Evolutionary conservation across 1,140 invertebrate species (phyloP), one percentile per base, ranked within the genome.

Genomic region (Drosophila seguyi): DNA sequence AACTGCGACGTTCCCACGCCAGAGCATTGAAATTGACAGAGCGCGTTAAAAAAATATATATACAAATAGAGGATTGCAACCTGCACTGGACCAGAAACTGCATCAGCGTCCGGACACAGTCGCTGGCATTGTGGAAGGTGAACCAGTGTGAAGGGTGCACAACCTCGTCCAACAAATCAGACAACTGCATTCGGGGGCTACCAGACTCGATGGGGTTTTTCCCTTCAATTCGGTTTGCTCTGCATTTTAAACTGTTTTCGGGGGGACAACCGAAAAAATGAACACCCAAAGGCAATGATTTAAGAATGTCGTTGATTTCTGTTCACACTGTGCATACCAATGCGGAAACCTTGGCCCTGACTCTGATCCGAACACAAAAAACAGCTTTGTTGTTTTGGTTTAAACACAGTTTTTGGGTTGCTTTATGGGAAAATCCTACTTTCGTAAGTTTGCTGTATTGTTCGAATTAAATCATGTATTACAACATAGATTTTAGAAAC

Each of bases 331-430:
- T 48, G 78, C 78, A 81, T 81, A 77, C 73, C 36, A 81, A 80
- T 44, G 25, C 20, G 44, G 47, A 68, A 77, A 82, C 79, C 79
- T 82, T 81, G 79, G 79, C 79, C 79, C 79, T 82, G 79, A 81
- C 73, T 81, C 66, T 75, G 66, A 66, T 81, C 66, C 61, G 20
- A 53, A 22, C 20, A 55, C 52, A 55, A 38, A 55, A 38, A 55
- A 38, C 16, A n/a, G 52, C 52, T 38, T 55, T 55, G 52, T 55
- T 55, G n/a, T 22, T 53, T 53, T 22, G 22, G 50, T 53, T 53
- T 10, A 36, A 34, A 20, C 18, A 20, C 18, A 22, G 50, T 36
- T 53, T 53, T 55, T 53, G 20, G 34, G 34, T 7, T 0, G 6
- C 34, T 11, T 11, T 38, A 25, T 38, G 34, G 52, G 34, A 55